A percentile compares a stretch with the other conserved stretches of the same genome.
phyloP scores from a whole-genome alignment of 2,888 invertebrate species.

The Napeogenes inachia region DNA sequence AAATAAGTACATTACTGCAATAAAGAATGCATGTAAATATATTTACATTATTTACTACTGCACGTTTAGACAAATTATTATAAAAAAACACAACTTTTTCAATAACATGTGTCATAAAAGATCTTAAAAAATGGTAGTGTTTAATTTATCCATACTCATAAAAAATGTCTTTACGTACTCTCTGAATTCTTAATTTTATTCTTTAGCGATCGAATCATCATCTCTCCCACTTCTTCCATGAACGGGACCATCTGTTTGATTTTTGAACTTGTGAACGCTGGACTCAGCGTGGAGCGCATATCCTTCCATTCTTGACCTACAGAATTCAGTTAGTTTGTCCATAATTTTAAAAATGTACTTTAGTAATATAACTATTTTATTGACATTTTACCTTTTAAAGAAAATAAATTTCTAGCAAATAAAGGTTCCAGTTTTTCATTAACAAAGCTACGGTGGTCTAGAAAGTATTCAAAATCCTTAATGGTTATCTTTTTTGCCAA shows the following conservation, averaged over 20 bases:
- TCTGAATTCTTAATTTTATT: conserved; percentile 39
- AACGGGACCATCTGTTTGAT: conserved; percentile 63
- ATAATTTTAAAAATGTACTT: neutral
- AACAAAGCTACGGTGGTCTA: conserved; percentile 59
- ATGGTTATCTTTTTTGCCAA: conserved; percentile 67
- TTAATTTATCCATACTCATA: too few species aligned
- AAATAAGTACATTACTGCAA: too few species aligned
- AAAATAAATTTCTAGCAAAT: conserved; percentile 67
- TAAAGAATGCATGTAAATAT: too few species aligned
- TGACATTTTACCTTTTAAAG: conserved; percentile 55
- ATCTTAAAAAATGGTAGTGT: too few species aligned
- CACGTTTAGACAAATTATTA: too few species aligned
- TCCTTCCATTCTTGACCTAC: conserved; percentile 60
- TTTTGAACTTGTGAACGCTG: conserved; percentile 73
- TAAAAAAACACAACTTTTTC: too few species aligned
- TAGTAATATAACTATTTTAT: neutral
- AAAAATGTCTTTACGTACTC: conserved; percentile 34
- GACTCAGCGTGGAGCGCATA: conserved; percentile 66
- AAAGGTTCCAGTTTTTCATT: conserved; percentile 59
- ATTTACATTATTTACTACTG: too few species aligned
- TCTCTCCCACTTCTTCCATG: conserved; percentile 60
- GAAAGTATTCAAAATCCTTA: conserved; percentile 75
- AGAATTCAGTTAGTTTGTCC: neutral
- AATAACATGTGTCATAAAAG: too few species aligned
- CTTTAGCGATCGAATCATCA: conserved; percentile 50